These are phyloP conservation scores for Oligia latruncula DNA, from an alignment of 2,888 invertebrate species.

Conservation along the genomic window DNA sequence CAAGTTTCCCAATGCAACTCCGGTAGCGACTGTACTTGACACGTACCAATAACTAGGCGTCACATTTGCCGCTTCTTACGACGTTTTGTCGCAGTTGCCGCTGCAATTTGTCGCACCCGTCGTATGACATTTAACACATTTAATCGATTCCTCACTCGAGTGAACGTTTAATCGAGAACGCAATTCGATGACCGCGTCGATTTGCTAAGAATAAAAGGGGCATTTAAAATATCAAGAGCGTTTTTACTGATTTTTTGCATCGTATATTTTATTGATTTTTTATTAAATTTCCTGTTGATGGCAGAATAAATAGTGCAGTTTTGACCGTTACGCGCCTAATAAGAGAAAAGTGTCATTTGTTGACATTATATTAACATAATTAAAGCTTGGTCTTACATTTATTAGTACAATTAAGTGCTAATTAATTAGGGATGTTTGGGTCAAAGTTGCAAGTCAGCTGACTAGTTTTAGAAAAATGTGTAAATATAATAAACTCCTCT, in stretches of 20 bases:
- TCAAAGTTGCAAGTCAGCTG: not conserved
- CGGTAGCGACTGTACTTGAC: conserved; percentile 57
- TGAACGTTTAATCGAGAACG: conserved; percentile 49
- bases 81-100: conserved; percentile 32
- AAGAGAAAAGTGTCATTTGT: conserved; percentile 11
- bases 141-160: conserved; percentile 55
- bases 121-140: conserved; percentile 63
- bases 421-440: not conserved
- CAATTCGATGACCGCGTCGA: conserved; percentile 50
- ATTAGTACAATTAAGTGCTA: not conserved
- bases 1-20: conserved; percentile 2
- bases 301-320: conserved; percentile 17
- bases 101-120: conserved; percentile 59
- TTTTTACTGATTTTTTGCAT: conserved; percentile 37
- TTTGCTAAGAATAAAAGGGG: conserved; percentile 49
- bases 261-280: conserved; percentile 33
- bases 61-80: conserved; percentile 52
- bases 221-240: conserved; percentile 30
- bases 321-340: conserved; percentile 42
- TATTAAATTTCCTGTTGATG: conserved; percentile 15
- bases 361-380: conserved; percentile 23
- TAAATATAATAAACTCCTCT: no score
- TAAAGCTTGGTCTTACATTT: not conserved
- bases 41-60: conserved; percentile 58
- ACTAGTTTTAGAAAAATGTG: no score